These are phyloP conservation scores for Perithous albicinctus DNA, from an alignment of 2,888 invertebrate genomes.

Conservation along the genomic window DNA sequence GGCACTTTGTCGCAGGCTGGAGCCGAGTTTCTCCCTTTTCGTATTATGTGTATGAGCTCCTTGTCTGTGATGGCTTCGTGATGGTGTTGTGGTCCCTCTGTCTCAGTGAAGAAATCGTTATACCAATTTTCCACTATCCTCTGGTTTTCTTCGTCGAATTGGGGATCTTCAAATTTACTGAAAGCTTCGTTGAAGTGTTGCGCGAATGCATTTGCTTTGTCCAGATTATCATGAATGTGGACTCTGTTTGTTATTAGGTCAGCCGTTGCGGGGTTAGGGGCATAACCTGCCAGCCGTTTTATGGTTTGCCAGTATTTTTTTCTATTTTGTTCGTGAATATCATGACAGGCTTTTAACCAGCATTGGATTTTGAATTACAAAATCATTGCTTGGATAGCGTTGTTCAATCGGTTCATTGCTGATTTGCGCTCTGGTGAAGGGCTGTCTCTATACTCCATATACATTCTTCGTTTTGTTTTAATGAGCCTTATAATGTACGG, in stretches of 20 bases:
- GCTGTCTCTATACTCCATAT: slow-evolving; percentile 9
- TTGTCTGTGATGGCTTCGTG: neutral
- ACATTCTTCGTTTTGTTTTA: slow-evolving; percentile 21
- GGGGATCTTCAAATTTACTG: slow-evolving; percentile 9
- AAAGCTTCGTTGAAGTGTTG: slow-evolving; percentile 16
- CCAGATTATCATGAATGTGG: too few relatives aligned
- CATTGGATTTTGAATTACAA: neutral
- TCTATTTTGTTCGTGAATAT: slow-evolving; percentile 34
- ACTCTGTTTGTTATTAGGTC: slow-evolving; percentile 19
- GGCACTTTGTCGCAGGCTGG: slow-evolving; percentile 39
- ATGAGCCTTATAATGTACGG: slow-evolving; percentile 9
- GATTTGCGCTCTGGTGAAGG: slow-evolving; percentile 7
- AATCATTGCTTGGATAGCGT: neutral
- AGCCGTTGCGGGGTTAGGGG: neutral
- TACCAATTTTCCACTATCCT: neutral
- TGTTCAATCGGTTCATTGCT: slow-evolving; percentile 22
- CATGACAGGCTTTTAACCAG: slow-evolving; percentile 43
- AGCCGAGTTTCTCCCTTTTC: slow-evolving; percentile 40
- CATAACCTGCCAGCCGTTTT: slow-evolving; percentile 34
- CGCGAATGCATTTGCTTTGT: neutral
- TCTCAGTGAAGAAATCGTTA: too few relatives aligned
- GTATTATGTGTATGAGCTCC: slow-evolving; percentile 1
- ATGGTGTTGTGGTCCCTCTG: too few relatives aligned
- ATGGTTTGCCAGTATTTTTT: slow-evolving; percentile 46
- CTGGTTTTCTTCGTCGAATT: slow-evolving; percentile 9